Evolutionary conservation across 2,797 vertebrate genomes (phyloP), one percentile per base, ranked within the genome.

Genomic region (Fistularia tabacaria): DNA sequence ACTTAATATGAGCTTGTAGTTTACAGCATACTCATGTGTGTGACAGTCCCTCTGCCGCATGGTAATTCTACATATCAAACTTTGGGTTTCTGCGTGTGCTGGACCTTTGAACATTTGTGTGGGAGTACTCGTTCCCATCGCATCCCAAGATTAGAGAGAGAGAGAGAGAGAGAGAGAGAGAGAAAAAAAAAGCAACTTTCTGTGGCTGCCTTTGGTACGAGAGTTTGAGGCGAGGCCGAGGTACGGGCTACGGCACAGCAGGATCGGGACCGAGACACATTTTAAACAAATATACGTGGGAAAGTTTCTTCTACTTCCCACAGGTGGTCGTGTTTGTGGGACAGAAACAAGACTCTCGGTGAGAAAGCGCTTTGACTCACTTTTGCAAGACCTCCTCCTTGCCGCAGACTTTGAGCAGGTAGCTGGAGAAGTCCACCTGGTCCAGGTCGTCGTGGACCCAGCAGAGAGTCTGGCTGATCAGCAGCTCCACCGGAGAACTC

Each of bases 381-480:
- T 96, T 99, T 73, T 98, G 96, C 64, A 99, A 85, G 59, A 96
- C 94, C 80, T 98, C 95, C 69, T 98, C 94, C 73, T 92, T 92
- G 61, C 97, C 97, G 55, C 94, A 98, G 71, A 99, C 94, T 90
- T 98, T 98, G 72, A 99, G 92, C 86, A 98, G 83, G 73, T 98
- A 96, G 85, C 92, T 96, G 88, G 91, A 90, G 81, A 96, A 93
- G 81, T 98, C 93, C 66, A 98, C 93, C 87, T 94, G 91, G 83
- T 93, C 95, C 83, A 99, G 89, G 84, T 99, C 95, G 79, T 99
- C 96, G 7, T 99, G 96, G 43, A 94, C 94, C 96, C 97, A 99
- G 78, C 97, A 99, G 62, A 99, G 91, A 14, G 97, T 97, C 87
- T 99, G 97, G 88, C 97, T 96, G 85, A 99, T 95, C 71, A 99